phyloP scores from a whole-genome alignment of 53 echinoderm and acorn worm genomes.

The Mesocentrotus franciscanus region DNA sequence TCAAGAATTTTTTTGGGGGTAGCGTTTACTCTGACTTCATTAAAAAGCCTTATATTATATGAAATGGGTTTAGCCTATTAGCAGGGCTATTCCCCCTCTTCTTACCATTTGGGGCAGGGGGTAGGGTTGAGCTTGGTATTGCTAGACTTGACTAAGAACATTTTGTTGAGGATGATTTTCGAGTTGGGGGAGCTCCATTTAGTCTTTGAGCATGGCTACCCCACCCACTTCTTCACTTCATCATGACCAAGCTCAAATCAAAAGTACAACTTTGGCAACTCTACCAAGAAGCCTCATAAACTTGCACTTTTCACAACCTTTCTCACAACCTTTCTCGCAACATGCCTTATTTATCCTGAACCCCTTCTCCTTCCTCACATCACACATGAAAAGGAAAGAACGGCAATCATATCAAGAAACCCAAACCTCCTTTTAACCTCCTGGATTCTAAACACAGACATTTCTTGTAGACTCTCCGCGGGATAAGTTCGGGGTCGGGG shows the following conservation, averaged over 20 bases:
- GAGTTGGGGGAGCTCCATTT: not conserved
- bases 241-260: not conserved
- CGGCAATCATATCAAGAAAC: not conserved
- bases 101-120: too few species aligned
- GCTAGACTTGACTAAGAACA: too few species aligned
- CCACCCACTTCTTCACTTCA: not conserved
- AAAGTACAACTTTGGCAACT: constrained; percentile 11
- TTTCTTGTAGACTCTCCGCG: constrained; percentile 27
- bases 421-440: not conserved
- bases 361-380: not conserved
- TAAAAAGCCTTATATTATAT: too few species aligned
- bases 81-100: too few species aligned
- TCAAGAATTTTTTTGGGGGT: too few species aligned
- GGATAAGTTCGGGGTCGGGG: not conserved
- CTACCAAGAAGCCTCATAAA: not conserved
- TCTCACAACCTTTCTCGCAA: not conserved
- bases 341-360: not conserved
- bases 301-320: not conserved
- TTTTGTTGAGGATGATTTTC: too few species aligned
- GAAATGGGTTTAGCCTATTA: too few species aligned
- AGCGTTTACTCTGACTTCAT: too few species aligned
- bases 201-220: not conserved
- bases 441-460: constrained; percentile 40
- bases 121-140: too few species aligned
- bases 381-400: constrained; percentile 6